phyloP scores from a whole-genome alignment of 2,888 invertebrate genomes.

The Gymnoscelis rufifasciata region DNA sequence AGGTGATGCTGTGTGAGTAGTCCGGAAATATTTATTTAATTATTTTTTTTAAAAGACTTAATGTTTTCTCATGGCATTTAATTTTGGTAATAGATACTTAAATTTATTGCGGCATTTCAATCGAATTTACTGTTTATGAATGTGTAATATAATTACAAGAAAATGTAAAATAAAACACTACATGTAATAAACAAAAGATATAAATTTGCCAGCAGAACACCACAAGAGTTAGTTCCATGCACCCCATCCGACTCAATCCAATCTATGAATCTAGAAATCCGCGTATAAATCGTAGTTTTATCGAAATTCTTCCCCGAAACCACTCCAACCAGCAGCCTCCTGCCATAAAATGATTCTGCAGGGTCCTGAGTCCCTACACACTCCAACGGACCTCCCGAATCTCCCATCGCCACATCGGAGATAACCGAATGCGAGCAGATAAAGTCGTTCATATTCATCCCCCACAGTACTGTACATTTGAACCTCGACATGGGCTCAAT shows the following conservation, averaged over 20 bases:
- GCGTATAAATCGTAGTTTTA: slow-evolving; percentile 43
- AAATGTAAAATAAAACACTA: slow-evolving; percentile 25
- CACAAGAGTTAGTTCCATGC: background rate
- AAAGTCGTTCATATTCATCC: slow-evolving; percentile 48
- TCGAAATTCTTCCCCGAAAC: slow-evolving; percentile 61
- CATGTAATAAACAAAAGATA: slow-evolving; percentile 35
- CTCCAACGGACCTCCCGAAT: slow-evolving; percentile 58
- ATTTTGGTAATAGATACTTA: too few species aligned
- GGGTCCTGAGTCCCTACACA: slow-evolving; percentile 43
- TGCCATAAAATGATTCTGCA: slow-evolving; percentile 27
- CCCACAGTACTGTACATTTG: slow-evolving; percentile 48
- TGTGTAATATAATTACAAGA: too few species aligned
- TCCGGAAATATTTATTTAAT: too few species aligned
- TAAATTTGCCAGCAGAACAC: slow-evolving; percentile 14
- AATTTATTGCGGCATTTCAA: too few species aligned
- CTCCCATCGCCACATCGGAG: slow-evolving; percentile 47
- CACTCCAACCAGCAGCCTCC: slow-evolving; percentile 47
- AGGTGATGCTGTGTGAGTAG: too few species aligned
- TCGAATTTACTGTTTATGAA: too few species aligned
- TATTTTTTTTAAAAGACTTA: too few species aligned
- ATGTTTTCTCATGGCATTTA: too few species aligned
- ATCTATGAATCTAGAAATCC: slow-evolving; percentile 33
- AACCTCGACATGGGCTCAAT: slow-evolving; percentile 39
- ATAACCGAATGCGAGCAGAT: slow-evolving; percentile 44
- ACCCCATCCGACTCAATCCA: slow-evolving; percentile 39